Conservation (phyloP, 2,113 vertebrate species). For the Ursus arctos region DNA sequence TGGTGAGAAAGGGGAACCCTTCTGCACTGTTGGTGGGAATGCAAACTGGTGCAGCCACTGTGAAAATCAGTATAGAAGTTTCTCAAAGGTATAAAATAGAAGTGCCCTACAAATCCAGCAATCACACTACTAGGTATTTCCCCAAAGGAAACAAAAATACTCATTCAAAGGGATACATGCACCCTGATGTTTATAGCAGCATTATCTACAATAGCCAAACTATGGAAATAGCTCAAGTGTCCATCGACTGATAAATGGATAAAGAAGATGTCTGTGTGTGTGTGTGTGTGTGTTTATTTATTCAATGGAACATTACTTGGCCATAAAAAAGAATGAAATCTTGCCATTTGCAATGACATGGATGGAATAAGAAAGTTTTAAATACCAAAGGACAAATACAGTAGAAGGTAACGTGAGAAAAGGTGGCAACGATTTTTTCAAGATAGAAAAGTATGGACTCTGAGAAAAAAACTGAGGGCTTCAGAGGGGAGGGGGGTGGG, state of each 20-base stretch:
- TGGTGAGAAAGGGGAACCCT: not conserved
- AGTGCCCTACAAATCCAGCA: not conserved
- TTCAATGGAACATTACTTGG: not conserved
- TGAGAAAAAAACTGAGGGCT: no score
- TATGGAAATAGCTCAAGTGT: not conserved
- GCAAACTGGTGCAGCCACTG: not conserved
- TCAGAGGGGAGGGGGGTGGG: no score
- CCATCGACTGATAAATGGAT: not conserved
- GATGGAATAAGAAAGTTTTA: not conserved
- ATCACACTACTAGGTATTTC: not conserved
- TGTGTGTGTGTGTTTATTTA: not conserved
- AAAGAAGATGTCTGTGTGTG: not conserved
- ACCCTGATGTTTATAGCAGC: not conserved
- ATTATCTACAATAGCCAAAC: not conserved
- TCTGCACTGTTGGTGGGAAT: not conserved
- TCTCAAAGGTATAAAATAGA: not conserved
- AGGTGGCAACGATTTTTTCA: not conserved
- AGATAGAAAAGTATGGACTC: not conserved
- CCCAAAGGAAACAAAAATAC: not conserved
- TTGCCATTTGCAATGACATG: not conserved
- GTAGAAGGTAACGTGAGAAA: not conserved
- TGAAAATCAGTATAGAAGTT: not conserved
- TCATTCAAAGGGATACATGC: not conserved
- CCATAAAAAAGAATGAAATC: not conserved
- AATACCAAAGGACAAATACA: not conserved